Evolutionary conservation across 2,113 vertebrate species (phyloP).

Genomic region (Hydropotes inermis): DNA sequence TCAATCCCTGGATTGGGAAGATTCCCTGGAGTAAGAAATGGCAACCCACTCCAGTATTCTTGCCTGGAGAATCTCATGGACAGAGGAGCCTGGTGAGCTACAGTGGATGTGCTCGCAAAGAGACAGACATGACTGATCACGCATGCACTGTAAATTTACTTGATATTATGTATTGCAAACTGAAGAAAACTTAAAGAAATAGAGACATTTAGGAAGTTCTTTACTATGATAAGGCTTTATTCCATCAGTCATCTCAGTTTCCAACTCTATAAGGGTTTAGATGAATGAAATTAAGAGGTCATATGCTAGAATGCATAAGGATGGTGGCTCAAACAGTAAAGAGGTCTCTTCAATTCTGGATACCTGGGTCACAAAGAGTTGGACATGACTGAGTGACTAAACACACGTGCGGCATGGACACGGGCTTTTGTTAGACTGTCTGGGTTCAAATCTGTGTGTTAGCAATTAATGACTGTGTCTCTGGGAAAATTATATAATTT

Average conservation of each 20-base stretch:
- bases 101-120: neutral
- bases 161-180: neutral
- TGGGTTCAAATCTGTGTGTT: neutral
- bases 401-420: rapidly evolving
- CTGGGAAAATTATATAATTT: neutral
- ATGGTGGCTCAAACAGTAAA: neutral
- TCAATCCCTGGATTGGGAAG: neutral
- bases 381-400: neutral
- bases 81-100: neutral
- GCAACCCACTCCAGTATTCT: neutral
- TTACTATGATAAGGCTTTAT: neutral
- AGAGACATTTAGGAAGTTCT: neutral
- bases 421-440: rapidly evolving
- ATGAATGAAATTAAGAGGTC: neutral
- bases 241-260: neutral
- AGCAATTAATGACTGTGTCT: neutral
- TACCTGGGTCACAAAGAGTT: neutral
- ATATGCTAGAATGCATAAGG: neutral
- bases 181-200: neutral
- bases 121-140: neutral
- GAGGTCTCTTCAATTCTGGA: neutral
- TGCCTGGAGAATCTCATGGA: neutral
- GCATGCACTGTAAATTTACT: neutral
- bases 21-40: neutral
- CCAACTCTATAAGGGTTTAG: neutral